Conservation (phyloP, 2,888 invertebrate genomes). For the Heliothis peltigera region DNA sequence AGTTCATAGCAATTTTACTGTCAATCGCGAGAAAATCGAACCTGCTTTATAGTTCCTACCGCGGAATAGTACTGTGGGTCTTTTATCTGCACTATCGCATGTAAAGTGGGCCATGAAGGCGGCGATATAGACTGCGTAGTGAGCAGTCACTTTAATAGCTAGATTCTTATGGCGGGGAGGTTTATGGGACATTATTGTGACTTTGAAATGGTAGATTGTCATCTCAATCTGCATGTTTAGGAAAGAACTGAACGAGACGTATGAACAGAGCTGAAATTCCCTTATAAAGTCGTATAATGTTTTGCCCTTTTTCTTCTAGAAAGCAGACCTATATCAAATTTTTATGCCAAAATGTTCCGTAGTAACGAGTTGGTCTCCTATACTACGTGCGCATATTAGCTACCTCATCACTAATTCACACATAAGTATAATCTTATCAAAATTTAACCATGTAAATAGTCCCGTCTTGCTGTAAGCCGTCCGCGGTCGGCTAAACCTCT, state of each 20-base stretch:
- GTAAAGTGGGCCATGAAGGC: constrained; percentile 55
- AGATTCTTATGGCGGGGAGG: constrained; percentile 31
- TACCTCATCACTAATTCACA: not conserved
- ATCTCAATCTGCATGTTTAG: not conserved
- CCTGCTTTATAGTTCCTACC: constrained; percentile 20
- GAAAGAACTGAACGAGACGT: not conserved
- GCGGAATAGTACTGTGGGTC: constrained; percentile 16
- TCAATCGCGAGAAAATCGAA: constrained; percentile 30
- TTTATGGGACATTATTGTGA: constrained; percentile 38
- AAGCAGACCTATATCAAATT: no score
- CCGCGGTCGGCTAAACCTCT: constrained; percentile 22
- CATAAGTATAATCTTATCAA: constrained; percentile 41
- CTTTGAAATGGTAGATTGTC: not conserved
- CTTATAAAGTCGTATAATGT: no score
- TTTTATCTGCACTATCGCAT: constrained; percentile 55
- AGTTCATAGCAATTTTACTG: constrained; percentile 13
- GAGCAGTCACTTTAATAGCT: constrained; percentile 35
- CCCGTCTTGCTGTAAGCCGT: constrained; percentile 35
- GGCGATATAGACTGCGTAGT: constrained; percentile 32
- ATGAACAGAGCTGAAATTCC: not conserved
- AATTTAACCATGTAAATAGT: constrained; percentile 20
- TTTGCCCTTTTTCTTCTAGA: no score
- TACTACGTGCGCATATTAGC: no score
- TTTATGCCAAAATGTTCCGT: no score
- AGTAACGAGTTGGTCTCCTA: no score